Evolutionary conservation across 2,888 invertebrate genomes (phyloP), one percentile per base, ranked within the genome.

Genomic region (Timema podura): DNA sequence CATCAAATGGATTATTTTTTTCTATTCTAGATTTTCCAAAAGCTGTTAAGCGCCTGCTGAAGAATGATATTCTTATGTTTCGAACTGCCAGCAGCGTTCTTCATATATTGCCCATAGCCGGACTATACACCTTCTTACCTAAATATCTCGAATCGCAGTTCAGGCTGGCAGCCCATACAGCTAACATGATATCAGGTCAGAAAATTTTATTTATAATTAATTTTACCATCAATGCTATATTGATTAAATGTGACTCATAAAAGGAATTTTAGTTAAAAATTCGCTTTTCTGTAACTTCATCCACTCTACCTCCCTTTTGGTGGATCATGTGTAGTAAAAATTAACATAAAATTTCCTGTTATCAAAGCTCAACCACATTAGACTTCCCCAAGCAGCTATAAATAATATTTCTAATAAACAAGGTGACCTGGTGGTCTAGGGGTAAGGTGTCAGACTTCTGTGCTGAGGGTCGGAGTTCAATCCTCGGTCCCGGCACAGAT

Each of bases 91-190:
- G 93, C 77, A 93, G 93, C 71, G 95, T 96, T 13, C 86, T 95
- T 61, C 95, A 96, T 80, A 87, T 95, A 79, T 85, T 96, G 80
- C 95, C 95, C 69, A 94, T 96, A 78, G 94, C 95, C 75, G 96
- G 95, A 5, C 86, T 96, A 47, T 95, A 95, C 83, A 94, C 95
- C 74, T 96, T 96, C 82, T 85, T 96, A 78, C 95, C 96, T 73
- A 96, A 96, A 82, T 96, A 95, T 82, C 84, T 96, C 76, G 95
- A 96, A 85, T 91, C 93, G 74, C 95, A 96, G 85, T 96, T 95
- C 84, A 88, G 93, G 70, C 83, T 95, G 80, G 90, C 95, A 10
- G 93, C 95, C 68, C 91, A 93, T 78, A 90, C 92, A 78, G 95
- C 95, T 74, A 95, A 93, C 82, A 89, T 95, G 87, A 91, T 95